These are phyloP conservation scores for Pachymerium ferrugineum DNA, from an alignment of 2,888 invertebrate species.

Conservation along the genomic window DNA sequence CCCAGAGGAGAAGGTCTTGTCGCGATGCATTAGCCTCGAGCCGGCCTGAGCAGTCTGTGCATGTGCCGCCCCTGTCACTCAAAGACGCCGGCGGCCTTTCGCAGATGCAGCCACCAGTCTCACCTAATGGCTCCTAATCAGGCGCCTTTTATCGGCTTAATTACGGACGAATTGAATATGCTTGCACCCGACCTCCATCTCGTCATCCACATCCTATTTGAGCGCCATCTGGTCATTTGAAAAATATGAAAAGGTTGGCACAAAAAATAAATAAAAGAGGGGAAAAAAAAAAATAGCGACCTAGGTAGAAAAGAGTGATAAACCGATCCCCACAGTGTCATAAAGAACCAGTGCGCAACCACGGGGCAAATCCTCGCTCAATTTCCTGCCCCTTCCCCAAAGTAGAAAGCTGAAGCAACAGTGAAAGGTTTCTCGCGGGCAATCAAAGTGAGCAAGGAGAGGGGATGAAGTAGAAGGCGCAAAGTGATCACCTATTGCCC, in stretches of 20 bases:
- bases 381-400: conserved; percentile 20
- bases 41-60: conserved; percentile 29
- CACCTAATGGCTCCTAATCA: conserved; percentile 32
- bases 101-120: conserved; percentile 28
- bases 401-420: conserved; percentile 25
- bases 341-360: conserved; percentile 25
- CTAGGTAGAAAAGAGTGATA: background rate
- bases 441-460: conserved; percentile 23
- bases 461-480: conserved; percentile 10
- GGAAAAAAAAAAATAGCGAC: background rate
- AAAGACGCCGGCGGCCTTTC: conserved; percentile 8
- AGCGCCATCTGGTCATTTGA: background rate
- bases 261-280: background rate
- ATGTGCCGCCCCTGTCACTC: conserved; percentile 32
- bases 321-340: conserved; percentile 27
- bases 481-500: conserved; percentile 27
- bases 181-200: background rate
- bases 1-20: conserved; percentile 27
- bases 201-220: background rate
- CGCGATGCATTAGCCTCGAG: conserved; percentile 28
- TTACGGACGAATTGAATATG: conserved; percentile 33
- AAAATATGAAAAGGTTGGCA: background rate
- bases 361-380: conserved; percentile 25
- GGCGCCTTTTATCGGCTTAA: conserved; percentile 34
- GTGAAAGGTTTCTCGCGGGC: conserved; percentile 27